These are phyloP conservation scores for Gallinago solitaria DNA, from an alignment of 2,797 vertebrate genomes.

Conservation along the genomic window DNA sequence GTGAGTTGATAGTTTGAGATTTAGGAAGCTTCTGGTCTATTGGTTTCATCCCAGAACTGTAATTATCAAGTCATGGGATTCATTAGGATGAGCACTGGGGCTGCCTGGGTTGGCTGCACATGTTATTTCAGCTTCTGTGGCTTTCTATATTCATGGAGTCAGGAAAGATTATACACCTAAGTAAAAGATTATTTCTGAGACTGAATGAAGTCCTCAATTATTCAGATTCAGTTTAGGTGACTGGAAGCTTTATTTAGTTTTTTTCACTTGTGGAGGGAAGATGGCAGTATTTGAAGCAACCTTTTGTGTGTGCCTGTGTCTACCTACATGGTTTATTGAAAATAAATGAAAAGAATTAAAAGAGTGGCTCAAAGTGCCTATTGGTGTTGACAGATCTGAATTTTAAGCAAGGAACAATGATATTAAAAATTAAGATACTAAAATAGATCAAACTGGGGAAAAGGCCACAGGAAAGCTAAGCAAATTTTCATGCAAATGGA, in stretches of 20 bases:
- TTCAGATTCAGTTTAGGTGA: not conserved
- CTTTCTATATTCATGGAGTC: not conserved
- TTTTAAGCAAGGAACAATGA: not conserved
- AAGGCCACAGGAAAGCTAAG: not conserved
- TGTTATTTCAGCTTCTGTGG: not conserved
- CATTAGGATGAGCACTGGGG: not conserved
- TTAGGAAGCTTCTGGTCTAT: not conserved
- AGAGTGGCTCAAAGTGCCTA: not conserved
- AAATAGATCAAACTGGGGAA: not conserved
- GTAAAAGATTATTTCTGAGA: not conserved
- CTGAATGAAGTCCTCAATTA: not conserved
- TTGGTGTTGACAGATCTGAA: not conserved
- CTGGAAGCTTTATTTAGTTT: not conserved
- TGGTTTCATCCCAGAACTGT: not conserved
- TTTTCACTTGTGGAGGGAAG: not conserved
- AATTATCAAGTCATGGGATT: not conserved
- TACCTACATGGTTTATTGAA: not conserved
- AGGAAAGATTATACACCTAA: not conserved
- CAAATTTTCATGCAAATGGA: not conserved
- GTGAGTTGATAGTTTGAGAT: not conserved
- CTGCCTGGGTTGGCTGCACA: not conserved
- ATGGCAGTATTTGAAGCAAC: not conserved
- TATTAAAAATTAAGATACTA: not conserved
- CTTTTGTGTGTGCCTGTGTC: not conserved
- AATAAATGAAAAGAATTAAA: not conserved